phyloP scores from a whole-genome alignment of 2,113 vertebrate species.

The Xenopus borealis region DNA sequence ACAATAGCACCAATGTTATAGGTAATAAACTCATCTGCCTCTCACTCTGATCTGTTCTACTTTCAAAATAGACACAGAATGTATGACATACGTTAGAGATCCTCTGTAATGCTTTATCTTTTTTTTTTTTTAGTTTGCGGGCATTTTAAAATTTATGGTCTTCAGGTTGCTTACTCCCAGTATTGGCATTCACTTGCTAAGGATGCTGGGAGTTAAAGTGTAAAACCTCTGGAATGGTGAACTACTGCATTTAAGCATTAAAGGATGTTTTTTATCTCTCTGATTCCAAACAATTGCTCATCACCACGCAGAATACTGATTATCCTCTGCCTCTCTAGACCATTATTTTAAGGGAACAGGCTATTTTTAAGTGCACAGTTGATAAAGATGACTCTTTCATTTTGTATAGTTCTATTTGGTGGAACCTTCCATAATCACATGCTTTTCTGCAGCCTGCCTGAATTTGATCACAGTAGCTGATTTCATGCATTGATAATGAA shows the following conservation, averaged over 20 bases:
- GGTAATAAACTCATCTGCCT: no score
- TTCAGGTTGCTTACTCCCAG: conserved; percentile 44
- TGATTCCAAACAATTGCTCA: conserved; percentile 51
- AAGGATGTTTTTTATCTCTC: not conserved
- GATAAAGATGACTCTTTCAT: conserved; percentile 64
- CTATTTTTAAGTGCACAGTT: conserved; percentile 74
- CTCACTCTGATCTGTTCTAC: no score
- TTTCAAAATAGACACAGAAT: no score
- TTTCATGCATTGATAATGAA: conserved; percentile 76
- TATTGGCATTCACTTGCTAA: conserved; percentile 4
- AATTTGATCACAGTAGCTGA: conserved; percentile 72
- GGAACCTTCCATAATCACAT: conserved; percentile 66
- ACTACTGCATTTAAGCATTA: no score
- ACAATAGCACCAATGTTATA: no score
- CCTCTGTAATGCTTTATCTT: not conserved
- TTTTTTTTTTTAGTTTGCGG: not conserved
- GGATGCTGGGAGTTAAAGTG: no score
- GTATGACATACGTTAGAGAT: not conserved
- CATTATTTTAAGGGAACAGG: conserved; percentile 64
- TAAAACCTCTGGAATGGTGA: no score
- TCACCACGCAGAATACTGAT: conserved; percentile 61
- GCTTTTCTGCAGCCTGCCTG: conserved; percentile 61
- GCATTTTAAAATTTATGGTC: no score
- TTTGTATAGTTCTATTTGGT: conserved; percentile 64
- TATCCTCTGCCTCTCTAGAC: conserved; percentile 57